These are phyloP conservation scores for Andrena flavipes DNA, from an alignment of 2,888 invertebrate genomes.

Conservation along the genomic window DNA sequence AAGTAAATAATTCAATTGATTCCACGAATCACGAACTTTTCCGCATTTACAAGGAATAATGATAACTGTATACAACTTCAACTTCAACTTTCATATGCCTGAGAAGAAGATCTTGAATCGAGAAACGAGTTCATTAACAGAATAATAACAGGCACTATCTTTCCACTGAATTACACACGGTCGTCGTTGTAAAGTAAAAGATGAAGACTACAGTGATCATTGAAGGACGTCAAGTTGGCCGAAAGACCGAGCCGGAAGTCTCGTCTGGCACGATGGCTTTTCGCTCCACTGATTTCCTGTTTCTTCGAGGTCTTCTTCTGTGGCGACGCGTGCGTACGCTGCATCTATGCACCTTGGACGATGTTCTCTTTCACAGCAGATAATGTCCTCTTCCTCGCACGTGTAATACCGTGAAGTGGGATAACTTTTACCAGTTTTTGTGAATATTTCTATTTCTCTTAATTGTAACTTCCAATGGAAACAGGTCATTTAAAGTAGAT, in stretches of 20 bases:
- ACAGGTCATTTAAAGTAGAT: too few relatives aligned
- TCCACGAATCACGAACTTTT: too few relatives aligned
- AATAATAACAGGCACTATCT: too few relatives aligned
- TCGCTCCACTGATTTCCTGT: constrained; percentile 59
- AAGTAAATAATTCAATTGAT: too few relatives aligned
- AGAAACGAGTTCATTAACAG: too few relatives aligned
- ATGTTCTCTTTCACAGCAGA: constrained; percentile 25
- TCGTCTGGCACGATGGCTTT: constrained; percentile 58
- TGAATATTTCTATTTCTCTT: too few relatives aligned
- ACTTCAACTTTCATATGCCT: too few relatives aligned
- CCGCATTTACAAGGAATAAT: too few relatives aligned
- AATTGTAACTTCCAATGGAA: too few relatives aligned
- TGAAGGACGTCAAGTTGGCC: constrained; percentile 38
- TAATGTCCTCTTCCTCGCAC: constrained; percentile 31
- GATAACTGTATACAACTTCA: too few relatives aligned
- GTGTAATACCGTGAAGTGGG: constrained; percentile 1
- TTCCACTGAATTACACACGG: background rate
- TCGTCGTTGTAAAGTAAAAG: background rate
- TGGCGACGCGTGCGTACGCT: constrained; percentile 44
- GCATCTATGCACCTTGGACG: constrained; percentile 38
- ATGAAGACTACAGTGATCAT: constrained; percentile 4
- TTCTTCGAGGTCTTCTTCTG: constrained; percentile 58
- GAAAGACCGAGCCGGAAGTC: constrained; percentile 59
- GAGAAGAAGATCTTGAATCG: too few relatives aligned
- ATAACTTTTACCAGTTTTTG: too few relatives aligned